Percentiles rank a stretch among this genome's conserved stretches.
Evolutionary conservation across 2,113 vertebrate species (phyloP).

Genomic region (Vombatus ursinus): DNA sequence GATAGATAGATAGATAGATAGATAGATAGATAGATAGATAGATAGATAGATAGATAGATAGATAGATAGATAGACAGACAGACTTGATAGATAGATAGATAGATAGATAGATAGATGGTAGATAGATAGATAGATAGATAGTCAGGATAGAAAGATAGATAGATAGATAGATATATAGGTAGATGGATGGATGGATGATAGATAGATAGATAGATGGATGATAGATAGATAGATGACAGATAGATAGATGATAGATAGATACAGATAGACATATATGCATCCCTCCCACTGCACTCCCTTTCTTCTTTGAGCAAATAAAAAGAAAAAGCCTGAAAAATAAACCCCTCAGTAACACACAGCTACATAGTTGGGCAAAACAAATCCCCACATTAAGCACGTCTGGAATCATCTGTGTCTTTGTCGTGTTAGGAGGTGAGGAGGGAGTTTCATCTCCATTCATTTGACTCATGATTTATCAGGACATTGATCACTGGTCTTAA

Average conservation of each 20-base stretch:
- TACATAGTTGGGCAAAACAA: not conserved
- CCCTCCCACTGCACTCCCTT: not conserved
- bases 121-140: too few species aligned
- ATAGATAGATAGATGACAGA: too few species aligned
- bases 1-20: too few species aligned
- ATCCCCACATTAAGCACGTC: not conserved
- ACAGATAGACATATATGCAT: not conserved
- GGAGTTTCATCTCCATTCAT: not conserved
- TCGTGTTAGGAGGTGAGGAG: not conserved
- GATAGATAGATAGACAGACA: too few species aligned
- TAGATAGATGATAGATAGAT: too few species aligned
- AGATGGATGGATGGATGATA: too few species aligned
- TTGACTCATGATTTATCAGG: not conserved
- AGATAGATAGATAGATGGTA: too few species aligned
- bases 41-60: too few species aligned
- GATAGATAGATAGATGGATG: too few species aligned
- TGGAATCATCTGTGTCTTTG: not conserved
- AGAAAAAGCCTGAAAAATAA: not conserved
- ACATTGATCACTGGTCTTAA: not conserved
- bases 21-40: too few species aligned
- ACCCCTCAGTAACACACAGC: not conserved
- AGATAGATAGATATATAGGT: not conserved
- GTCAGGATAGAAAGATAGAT: too few species aligned
- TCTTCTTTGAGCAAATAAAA: not conserved
- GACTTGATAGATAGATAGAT: too few species aligned